Evolutionary conservation across 2,888 invertebrate genomes (phyloP).

Genomic region (Shargacucullia verbasci): DNA sequence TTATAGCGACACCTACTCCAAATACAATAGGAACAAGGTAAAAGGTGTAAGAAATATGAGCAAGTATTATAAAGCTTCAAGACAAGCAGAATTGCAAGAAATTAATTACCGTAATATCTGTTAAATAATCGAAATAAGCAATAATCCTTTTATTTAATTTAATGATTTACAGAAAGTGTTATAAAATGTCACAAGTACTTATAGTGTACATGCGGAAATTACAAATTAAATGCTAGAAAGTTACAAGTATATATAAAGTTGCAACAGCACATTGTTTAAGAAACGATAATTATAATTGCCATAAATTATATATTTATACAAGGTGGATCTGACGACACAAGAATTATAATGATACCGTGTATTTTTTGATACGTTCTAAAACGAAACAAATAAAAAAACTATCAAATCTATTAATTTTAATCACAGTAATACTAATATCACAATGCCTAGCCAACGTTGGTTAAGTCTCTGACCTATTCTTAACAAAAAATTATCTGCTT

Average conservation of each 20-base stretch:
- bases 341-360: too few relatives aligned
- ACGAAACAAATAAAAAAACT: too few relatives aligned
- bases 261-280: not conserved
- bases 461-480: too few relatives aligned
- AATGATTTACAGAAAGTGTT: not conserved
- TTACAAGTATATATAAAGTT: slow-evolving; percentile 13
- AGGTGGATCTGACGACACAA: too few relatives aligned
- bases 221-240: slow-evolving; percentile 24
- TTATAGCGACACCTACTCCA: slow-evolving; percentile 6
- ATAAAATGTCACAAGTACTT: not conserved
- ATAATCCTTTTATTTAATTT: too few relatives aligned
- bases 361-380: too few relatives aligned
- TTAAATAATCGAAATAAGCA: not conserved
- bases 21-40: not conserved
- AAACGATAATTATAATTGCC: too few relatives aligned
- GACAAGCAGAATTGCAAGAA: slow-evolving; percentile 1
- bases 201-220: not conserved
- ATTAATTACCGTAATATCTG: not conserved
- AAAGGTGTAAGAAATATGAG: slow-evolving; percentile 13
- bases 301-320: too few relatives aligned
- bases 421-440: too few relatives aligned
- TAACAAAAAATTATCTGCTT: too few relatives aligned
- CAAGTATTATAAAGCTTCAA: not conserved
- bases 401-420: too few relatives aligned
- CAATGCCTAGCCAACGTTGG: too few relatives aligned